A percentile compares a stretch with the other conserved stretches of the same genome.
phyloP scores from a whole-genome alignment of 2,888 invertebrate genomes.

The Tanypteryx hageni region DNA sequence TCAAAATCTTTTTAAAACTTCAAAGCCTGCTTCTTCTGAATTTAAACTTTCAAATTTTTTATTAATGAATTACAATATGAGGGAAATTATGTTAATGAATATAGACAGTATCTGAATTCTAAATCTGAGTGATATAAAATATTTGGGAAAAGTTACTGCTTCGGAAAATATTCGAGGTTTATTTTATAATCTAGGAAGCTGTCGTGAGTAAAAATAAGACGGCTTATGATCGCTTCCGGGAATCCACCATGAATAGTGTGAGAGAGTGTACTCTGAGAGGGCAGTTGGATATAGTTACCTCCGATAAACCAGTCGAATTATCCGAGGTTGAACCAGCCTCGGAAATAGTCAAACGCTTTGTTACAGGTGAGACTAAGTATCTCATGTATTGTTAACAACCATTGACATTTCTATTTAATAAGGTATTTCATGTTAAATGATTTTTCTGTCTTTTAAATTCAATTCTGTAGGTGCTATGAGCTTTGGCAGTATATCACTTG shows the following conservation, averaged over 20 bases:
- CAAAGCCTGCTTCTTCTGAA: no score
- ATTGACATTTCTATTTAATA: background rate
- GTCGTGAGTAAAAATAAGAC: conserved; percentile 86
- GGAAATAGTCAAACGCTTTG: conserved; percentile 97
- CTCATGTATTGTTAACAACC: conserved; percentile 68
- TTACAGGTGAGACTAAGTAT: conserved; percentile 82
- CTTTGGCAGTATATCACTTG: conserved; percentile 97
- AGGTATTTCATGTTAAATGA: background rate
- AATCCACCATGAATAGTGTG: conserved; percentile 91
- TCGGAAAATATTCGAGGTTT: conserved; percentile 53
- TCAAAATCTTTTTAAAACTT: no score
- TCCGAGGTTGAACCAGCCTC: conserved; percentile 94
- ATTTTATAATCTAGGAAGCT: conserved; percentile 86
- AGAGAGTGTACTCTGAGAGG: conserved; percentile 93
- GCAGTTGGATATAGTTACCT: conserved; percentile 90
- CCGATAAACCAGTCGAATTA: conserved; percentile 88
- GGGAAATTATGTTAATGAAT: background rate
- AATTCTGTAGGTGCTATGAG: conserved; percentile 90
- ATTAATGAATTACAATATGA: background rate
- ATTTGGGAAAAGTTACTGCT: background rate
- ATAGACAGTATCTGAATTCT: background rate
- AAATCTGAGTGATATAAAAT: background rate
- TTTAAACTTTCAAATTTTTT: no score
- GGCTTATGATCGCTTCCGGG: conserved; percentile 90
- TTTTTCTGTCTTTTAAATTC: conserved; percentile 20